Conservation (phyloP, 2,888 invertebrate genomes). For the Stegophylla sp. region DNA sequence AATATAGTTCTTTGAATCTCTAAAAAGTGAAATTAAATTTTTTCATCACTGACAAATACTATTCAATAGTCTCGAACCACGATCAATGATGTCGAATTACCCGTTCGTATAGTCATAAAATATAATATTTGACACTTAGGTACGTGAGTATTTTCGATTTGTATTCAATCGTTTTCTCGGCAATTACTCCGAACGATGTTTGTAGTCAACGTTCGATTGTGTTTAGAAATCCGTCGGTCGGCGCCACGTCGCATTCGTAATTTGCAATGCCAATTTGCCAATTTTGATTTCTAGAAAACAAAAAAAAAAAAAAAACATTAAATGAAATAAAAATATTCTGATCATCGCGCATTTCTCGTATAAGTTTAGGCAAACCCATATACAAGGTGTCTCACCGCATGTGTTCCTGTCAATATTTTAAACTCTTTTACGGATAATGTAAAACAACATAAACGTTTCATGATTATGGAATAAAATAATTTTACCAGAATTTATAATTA, state of each 20-base stretch:
- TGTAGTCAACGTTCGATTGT: constrained; percentile 5
- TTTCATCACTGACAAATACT: background rate
- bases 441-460: no score
- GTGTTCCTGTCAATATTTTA: no score
- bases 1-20: no score
- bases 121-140: background rate
- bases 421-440: no score
- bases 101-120: no score
- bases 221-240: background rate
- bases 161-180: constrained; percentile 6
- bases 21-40: background rate
- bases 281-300: constrained; percentile 24
- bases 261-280: constrained; percentile 37
- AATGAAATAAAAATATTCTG: no score
- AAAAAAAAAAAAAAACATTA: background rate
- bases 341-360: no score
- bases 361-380: no score
- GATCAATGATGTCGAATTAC: background rate
- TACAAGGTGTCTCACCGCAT: no score
- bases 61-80: background rate
- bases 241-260: constrained; percentile 1
- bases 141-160: background rate
- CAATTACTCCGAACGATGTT: constrained; percentile 29
- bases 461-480: no score
- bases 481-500: no score